Percentiles rank a stretch among this genome's conserved stretches.
phyloP scores from a whole-genome alignment of 2,888 invertebrate species.

The Cataglyphis albicans region DNA sequence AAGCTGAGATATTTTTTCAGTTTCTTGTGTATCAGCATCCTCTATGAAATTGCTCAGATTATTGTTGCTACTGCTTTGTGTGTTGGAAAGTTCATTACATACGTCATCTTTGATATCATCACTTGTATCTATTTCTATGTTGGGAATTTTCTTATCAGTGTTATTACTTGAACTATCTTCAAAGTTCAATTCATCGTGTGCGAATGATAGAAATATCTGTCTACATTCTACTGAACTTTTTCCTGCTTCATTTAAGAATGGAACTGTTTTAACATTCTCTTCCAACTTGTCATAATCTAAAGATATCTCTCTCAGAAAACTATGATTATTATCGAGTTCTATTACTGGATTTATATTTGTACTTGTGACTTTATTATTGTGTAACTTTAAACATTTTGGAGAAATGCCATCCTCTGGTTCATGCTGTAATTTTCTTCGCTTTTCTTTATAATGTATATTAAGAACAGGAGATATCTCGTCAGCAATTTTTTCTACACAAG shows the following conservation, averaged over 20 bases:
- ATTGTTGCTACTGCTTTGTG: slow-evolving; percentile 64
- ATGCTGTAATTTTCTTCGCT: not conserved
- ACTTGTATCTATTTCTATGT: slow-evolving; percentile 68
- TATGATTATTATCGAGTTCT: not conserved
- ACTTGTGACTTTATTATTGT: not conserved
- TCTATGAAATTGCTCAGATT: slow-evolving; percentile 72
- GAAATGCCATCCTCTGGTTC: not conserved
- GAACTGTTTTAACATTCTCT: not conserved
- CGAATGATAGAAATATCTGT: not conserved
- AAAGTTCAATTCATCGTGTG: slow-evolving; percentile 19
- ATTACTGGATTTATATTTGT: slow-evolving; percentile 3
- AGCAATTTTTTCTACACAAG: not conserved
- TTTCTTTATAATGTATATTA: not conserved
- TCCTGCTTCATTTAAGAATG: not conserved
- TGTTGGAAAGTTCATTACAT: not conserved
- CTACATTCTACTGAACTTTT: not conserved
- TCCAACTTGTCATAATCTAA: not conserved
- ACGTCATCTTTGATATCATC: slow-evolving; percentile 16
- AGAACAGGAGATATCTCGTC: slow-evolving; percentile 16
- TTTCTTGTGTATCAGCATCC: slow-evolving; percentile 63
- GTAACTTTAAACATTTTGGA: not conserved
- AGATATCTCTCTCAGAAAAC: not conserved
- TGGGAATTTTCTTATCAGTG: not conserved
- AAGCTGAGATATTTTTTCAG: not conserved
- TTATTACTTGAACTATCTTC: slow-evolving; percentile 40